Evolutionary conservation across 2,888 invertebrate genomes (phyloP).

Genomic region (Caenorhabditis parvicauda): DNA sequence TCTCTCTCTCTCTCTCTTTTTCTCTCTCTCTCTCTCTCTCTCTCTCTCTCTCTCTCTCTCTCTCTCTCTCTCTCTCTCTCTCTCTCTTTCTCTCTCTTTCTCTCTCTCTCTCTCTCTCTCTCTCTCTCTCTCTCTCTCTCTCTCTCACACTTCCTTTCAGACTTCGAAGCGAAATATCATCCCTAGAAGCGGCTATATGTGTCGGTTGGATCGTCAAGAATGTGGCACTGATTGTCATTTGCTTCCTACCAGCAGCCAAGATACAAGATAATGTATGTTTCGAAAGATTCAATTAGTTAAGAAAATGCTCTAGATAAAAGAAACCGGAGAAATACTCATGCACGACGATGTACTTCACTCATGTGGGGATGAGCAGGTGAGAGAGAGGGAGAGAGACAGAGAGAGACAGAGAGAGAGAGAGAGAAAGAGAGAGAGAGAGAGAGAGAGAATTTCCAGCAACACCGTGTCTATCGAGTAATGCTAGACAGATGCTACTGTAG

Average conservation of each 20-base stretch:
- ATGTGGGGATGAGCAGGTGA: slow-evolving; percentile 23
- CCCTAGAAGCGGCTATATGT: background rate
- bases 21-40: no score
- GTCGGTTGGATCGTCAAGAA: slow-evolving; percentile 7
- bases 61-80: no score
- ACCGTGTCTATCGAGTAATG: slow-evolving; percentile 22
- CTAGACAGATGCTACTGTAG: slow-evolving; percentile 20
- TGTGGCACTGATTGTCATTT: slow-evolving; percentile 11
- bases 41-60: no score
- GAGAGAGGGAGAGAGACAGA: background rate
- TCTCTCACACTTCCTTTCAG: no score
- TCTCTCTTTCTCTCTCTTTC: no score
- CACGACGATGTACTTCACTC: slow-evolving; percentile 28
- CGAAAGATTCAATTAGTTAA: background rate
- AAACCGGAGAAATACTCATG: slow-evolving; percentile 26
- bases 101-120: no score
- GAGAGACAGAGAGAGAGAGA: background rate
- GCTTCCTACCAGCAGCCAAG: slow-evolving; percentile 9
- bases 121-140: no score
- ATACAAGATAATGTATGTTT: slow-evolving; percentile 19
- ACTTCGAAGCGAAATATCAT: background rate
- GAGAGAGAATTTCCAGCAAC: slow-evolving; percentile 12
- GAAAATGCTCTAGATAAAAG: slow-evolving; percentile 13
- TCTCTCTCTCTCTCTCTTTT: no score
- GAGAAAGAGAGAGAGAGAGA: background rate